These are phyloP conservation scores for Callyntrura sp. DNA, from an alignment of 2,888 invertebrate species.

Conservation along the genomic window DNA sequence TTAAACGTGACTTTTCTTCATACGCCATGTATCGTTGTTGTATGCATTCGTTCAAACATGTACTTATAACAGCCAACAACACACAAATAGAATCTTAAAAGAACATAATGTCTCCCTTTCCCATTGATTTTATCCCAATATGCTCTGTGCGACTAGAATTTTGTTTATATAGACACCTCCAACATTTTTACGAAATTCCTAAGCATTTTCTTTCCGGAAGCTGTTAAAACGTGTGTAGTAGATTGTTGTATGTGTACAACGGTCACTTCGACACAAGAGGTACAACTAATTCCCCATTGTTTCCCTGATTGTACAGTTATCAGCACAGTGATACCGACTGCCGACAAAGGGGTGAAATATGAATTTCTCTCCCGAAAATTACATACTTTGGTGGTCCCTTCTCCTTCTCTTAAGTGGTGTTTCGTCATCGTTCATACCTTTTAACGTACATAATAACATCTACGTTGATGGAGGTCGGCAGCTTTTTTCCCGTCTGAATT, in stretches of 20 bases:
- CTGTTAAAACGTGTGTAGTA: background rate
- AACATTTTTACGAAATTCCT: constrained; percentile 28
- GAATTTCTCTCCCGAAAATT: background rate
- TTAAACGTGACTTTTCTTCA: constrained; percentile 1
- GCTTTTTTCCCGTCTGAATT: background rate
- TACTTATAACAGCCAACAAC: too few relatives aligned
- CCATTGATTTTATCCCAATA: too few relatives aligned
- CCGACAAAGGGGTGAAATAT: constrained; percentile 22
- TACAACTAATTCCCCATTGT: too few relatives aligned
- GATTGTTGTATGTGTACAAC: too few relatives aligned
- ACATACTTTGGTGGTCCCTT: constrained; percentile 36
- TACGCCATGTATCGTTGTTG: background rate
- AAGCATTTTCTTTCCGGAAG: constrained; percentile 33
- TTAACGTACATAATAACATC: background rate
- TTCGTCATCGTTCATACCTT: constrained; percentile 1
- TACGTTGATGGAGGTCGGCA: constrained; percentile 52
- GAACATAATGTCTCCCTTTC: too few relatives aligned
- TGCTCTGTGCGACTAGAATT: too few relatives aligned
- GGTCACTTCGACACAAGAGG: too few relatives aligned
- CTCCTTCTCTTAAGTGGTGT: constrained; percentile 10
- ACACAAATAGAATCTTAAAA: too few relatives aligned
- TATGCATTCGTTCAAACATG: too few relatives aligned
- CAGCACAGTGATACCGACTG: background rate
- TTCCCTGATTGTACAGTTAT: too few relatives aligned
- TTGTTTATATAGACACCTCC: too few relatives aligned